Evolutionary conservation across 2,113 vertebrate species (phyloP), one percentile per base, ranked within the genome.

Genomic region (Phyllostomus hastatus): DNA sequence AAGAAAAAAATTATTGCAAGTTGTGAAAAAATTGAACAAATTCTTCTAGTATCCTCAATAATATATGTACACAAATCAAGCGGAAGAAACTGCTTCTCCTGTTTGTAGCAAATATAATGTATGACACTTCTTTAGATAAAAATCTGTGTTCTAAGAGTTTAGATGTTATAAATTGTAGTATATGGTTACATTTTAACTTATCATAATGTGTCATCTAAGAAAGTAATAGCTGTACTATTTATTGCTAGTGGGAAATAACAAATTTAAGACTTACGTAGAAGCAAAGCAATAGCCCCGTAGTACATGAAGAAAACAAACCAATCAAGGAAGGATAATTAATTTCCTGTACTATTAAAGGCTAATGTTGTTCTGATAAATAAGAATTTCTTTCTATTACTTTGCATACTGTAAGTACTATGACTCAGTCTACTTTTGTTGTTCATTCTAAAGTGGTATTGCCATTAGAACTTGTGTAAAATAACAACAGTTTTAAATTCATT

Each of bases 321-420:
- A 97, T 91, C 80, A 93, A 83, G 9, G 83, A 26, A 93, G 75
- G 20, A 46, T 85, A 96, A 97, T 98, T 94, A 97, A 91, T 98
- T 97, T 96, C 95, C 85, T 90, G 19, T 94, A 85, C 31, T 52
- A 67, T 80, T 73, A 97, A 98, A 97, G 88, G 94, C 72, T 97
- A 97, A 97, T 84, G 41, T 33, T 96, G 59, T 95, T 89, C 67
- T 94, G 94, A 95, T 96, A 98, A 97, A 96, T 98, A 96, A 75
- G 57, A 97, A 95, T 97, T 96, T 2, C 86, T 52, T 96, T 96
- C 79, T 41, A 10, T 48, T 94, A 38, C 80, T 97, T 95, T 85
- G 66, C 78, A 70, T 85, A n/a, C 24, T 97, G 11, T 85, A 59
- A 95, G 84, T 26, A 26, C 97, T 94, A 41, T 90, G 33, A 54